Evolutionary conservation across 2,888 invertebrate genomes (phyloP).

Genomic region (Nomada goodeniana): DNA sequence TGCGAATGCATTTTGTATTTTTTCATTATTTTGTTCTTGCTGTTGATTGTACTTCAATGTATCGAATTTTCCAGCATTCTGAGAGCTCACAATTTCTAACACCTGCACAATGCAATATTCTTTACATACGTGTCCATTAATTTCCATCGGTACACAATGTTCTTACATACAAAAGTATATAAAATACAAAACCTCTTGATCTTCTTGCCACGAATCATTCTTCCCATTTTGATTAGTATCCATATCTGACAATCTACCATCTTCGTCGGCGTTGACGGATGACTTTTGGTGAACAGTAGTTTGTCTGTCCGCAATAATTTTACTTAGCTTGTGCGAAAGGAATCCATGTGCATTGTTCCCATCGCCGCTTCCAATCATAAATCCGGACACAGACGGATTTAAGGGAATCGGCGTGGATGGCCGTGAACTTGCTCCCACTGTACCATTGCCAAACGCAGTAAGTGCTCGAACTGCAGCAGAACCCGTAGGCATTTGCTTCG

Average conservation of each 20-base stretch:
- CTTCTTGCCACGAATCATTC: conserved; percentile 81
- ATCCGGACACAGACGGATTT: conserved; percentile 59
- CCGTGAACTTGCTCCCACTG: conserved; percentile 85
- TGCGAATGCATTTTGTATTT: conserved; percentile 61
- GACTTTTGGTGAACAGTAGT: conserved; percentile 68
- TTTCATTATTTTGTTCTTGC: conserved; percentile 66
- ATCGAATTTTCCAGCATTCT: conserved; percentile 60
- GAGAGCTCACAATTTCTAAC: conserved; percentile 80
- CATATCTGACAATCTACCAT: conserved; percentile 64
- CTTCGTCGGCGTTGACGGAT: conserved; percentile 56
- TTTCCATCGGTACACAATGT: background rate
- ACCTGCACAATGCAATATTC: conserved; percentile 70
- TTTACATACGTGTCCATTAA: background rate
- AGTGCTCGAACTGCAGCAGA: conserved; percentile 89
- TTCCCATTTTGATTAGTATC: conserved; percentile 78
- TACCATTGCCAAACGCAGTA: conserved; percentile 84
- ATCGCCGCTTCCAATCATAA: conserved; percentile 56
- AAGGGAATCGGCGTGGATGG: conserved; percentile 89
- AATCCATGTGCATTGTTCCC: conserved; percentile 58
- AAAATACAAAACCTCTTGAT: conserved; percentile 79
- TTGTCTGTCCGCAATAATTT: conserved; percentile 69
- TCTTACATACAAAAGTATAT: conserved; percentile 11
- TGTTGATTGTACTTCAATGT: conserved; percentile 61
- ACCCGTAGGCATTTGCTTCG: conserved; percentile 85
- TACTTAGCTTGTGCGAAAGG: conserved; percentile 68